Evolutionary conservation across 2,113 vertebrate genomes (phyloP).

Genomic region (Sorex araneus): DNA sequence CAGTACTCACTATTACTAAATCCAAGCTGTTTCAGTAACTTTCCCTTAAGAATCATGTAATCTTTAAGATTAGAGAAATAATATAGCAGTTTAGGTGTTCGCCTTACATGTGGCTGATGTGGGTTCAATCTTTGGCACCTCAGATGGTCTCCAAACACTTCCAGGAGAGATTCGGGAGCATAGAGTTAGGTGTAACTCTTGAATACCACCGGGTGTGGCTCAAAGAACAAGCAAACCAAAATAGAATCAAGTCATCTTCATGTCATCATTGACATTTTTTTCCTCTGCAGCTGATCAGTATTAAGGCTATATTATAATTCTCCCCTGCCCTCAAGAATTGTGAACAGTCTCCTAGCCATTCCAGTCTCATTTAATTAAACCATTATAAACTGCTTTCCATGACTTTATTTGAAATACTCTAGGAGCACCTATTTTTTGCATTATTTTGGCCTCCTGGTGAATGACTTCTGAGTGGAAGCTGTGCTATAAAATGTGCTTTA

Average conservation of each 20-base stretch:
- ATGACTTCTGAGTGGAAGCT: constrained; percentile 59
- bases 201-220: too few species aligned
- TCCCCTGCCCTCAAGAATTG: constrained; percentile 18
- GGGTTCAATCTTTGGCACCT: too few species aligned
- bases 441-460: constrained; percentile 54
- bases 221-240: too few species aligned
- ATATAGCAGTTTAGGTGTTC: too few species aligned
- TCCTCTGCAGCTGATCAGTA: neutral
- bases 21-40: neutral
- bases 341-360: neutral
- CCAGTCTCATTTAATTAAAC: constrained; percentile 43
- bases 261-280: neutral
- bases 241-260: too few species aligned
- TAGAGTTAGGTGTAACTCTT: too few species aligned
- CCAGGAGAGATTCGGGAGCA: too few species aligned
- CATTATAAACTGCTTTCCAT: constrained; percentile 28
- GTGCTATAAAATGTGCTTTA: constrained; percentile 29
- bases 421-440: neutral
- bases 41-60: neutral
- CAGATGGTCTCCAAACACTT: too few species aligned
- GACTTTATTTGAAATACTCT: constrained; percentile 56
- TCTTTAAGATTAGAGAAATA: neutral
- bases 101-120: too few species aligned
- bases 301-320: neutral
- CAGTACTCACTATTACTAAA: neutral